Evolutionary conservation across 2,888 invertebrate species (phyloP), one percentile per base, ranked within the genome.

Genomic region (Aromia moschata): DNA sequence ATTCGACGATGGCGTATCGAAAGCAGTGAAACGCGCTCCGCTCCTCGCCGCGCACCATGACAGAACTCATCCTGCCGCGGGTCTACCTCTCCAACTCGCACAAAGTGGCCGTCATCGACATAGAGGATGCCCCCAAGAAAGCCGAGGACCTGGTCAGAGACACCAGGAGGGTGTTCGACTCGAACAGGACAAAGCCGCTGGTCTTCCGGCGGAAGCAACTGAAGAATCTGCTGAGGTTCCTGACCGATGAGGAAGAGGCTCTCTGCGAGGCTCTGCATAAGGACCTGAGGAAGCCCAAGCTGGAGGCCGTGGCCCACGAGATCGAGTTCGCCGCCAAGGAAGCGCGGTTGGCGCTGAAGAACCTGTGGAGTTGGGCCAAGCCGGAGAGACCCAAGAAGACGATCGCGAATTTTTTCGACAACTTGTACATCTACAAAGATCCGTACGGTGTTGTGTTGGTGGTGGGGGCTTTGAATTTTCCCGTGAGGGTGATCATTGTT

Each of bases 381-480:
- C 88, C 91, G 4, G 89, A 90, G 68, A 84, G 83, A 80, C 90
- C 91, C 2, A 68, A 84, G n/a, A 92, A 90, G 76, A 83, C 85
- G 17, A 63, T 92, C 17, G 86, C 89, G 0, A 91, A 92, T 75
- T 77, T 90, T 12, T 76, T 93, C 58, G 93, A 93, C 71, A 85
- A 85, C 14, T 86, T 92, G 9, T 83, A 88, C 56, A 87, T 93
- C 70, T 86, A 86, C 75, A 89, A 91, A 67, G 97, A 99, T 74
- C 98, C 99, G 0, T 93, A 88, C 76, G 99, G 99, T 15, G 94
- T 98, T 18, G 92, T 91, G 2, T 84, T 99, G 2, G 84, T 94
- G 1, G 89, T 94, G 64, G 94, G 96, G 0, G 92, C 98, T 0
- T 99, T 98, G 98, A 99, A 99, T 84, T 98, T 98, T 83, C 98